phyloP scores from a whole-genome alignment of 1,140 invertebrate species.

The Polyergus mexicanus region DNA sequence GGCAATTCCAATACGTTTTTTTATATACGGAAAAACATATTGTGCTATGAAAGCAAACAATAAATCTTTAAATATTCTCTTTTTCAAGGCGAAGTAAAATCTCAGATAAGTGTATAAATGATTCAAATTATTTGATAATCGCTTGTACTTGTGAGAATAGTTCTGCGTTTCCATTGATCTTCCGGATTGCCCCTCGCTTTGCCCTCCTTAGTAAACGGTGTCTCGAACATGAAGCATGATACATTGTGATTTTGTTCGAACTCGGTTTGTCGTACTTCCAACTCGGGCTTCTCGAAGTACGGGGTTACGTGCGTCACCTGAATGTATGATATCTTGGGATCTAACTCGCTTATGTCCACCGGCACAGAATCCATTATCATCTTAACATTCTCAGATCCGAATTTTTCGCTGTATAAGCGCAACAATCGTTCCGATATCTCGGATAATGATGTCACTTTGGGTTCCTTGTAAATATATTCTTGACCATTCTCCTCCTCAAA shows the following conservation, averaged over 20 bases:
- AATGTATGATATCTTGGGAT: slow-evolving; percentile 95
- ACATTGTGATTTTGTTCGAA: slow-evolving; percentile 96
- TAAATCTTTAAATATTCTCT: neutral
- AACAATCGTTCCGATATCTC: slow-evolving; percentile 96
- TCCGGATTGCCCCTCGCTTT: slow-evolving; percentile 92
- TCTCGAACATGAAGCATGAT: slow-evolving; percentile 96
- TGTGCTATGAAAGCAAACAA: slow-evolving; percentile 88
- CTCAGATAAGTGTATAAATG: neutral
- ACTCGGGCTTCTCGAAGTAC: slow-evolving; percentile 91
- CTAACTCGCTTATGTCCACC: slow-evolving; percentile 92
- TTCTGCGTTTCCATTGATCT: slow-evolving; percentile 95
- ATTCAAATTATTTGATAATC: slow-evolving; percentile 22
- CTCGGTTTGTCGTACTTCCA: slow-evolving; percentile 90
- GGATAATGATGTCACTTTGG: slow-evolving; percentile 96
- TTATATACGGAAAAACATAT: slow-evolving; percentile 96
- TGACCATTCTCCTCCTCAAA: slow-evolving; percentile 97
- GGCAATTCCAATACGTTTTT: slow-evolving; percentile 93
- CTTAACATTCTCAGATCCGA: slow-evolving; percentile 94
- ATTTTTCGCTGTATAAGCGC: slow-evolving; percentile 94
- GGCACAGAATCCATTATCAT: slow-evolving; percentile 97
- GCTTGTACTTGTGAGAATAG: slow-evolving; percentile 92
- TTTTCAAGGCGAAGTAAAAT: neutral
- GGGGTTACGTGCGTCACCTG: slow-evolving; percentile 96
- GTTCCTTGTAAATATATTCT: slow-evolving; percentile 98
- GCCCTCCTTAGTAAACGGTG: slow-evolving; percentile 95